Evolutionary conservation across 2,888 invertebrate genomes (phyloP).

Genomic region (Monopis laevigella): DNA sequence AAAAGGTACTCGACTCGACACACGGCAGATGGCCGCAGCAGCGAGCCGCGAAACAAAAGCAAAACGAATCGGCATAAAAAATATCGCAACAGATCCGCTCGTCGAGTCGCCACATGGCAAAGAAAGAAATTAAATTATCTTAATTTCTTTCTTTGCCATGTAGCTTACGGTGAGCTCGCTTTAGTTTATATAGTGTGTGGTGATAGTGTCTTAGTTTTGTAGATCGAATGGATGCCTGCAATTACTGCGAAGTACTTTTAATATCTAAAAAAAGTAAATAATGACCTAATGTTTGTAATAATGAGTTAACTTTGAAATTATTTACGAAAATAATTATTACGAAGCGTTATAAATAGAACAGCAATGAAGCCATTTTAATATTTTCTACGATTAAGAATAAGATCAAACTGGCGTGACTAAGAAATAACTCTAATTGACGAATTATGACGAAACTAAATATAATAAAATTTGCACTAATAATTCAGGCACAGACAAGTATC

Average conservation of each 20-base stretch:
- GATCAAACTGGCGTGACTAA: no score
- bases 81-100: slow-evolving; percentile 22
- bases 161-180: slow-evolving; percentile 22
- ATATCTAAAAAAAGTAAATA: background rate
- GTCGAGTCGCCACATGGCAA: slow-evolving; percentile 23
- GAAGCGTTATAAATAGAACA: no score
- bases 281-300: background rate
- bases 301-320: no score
- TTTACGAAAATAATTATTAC: no score
- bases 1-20: slow-evolving; percentile 31
- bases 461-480: background rate
- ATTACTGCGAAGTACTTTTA: slow-evolving; percentile 25
- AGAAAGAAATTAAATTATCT: slow-evolving; percentile 20
- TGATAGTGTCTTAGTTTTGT: slow-evolving; percentile 25
- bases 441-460: no score
- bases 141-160: no score
- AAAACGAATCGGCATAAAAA: slow-evolving; percentile 26
- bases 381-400: no score
- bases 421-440: no score
- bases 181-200: slow-evolving; percentile 30
- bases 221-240: slow-evolving; percentile 26
- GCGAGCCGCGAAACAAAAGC: slow-evolving; percentile 31
- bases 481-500: background rate
- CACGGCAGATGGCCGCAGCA: slow-evolving; percentile 42
- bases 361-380: no score